These are phyloP conservation scores for Allophyes oxyacanthae DNA, from an alignment of 2,888 invertebrate genomes.

Conservation along the genomic window DNA sequence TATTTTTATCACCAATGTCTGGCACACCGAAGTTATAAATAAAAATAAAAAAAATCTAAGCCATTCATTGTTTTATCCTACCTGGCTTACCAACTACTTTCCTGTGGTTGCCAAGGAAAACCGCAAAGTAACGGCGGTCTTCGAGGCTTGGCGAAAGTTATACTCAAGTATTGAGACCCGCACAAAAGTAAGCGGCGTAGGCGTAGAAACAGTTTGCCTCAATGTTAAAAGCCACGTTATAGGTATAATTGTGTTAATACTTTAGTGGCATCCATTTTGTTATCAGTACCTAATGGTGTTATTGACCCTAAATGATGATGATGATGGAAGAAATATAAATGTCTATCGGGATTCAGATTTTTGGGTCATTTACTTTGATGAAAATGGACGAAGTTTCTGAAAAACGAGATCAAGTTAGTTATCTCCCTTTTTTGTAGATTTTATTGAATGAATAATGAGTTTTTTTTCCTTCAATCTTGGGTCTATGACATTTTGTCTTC, in stretches of 20 bases:
- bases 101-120: slow-evolving; percentile 47
- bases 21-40: slow-evolving; percentile 1
- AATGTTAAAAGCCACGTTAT: slow-evolving; percentile 27
- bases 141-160: slow-evolving; percentile 40
- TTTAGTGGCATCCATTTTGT: slow-evolving; percentile 17
- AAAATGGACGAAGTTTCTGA: no score
- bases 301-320: no score
- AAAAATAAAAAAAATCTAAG: slow-evolving; percentile 18
- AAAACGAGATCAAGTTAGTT: no score
- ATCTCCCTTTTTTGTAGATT: no score
- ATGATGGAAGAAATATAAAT: no score
- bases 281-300: slow-evolving; percentile 9
- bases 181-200: slow-evolving; percentile 43
- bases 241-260: slow-evolving; percentile 15
- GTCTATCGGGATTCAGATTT: no score
- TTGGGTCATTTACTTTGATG: no score
- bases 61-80: slow-evolving; percentile 36
- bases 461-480: no score
- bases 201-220: slow-evolving; percentile 14
- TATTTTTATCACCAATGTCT: slow-evolving; percentile 4
- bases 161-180: slow-evolving; percentile 47
- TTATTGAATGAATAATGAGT: no score
- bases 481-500: no score
- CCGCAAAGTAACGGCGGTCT: slow-evolving; percentile 33
- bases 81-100: slow-evolving; percentile 48